Percentiles rank a stretch among this genome's conserved stretches.
Evolutionary conservation across 1,140 invertebrate genomes (phyloP).

Genomic region (Drosophila kikkawai): DNA sequence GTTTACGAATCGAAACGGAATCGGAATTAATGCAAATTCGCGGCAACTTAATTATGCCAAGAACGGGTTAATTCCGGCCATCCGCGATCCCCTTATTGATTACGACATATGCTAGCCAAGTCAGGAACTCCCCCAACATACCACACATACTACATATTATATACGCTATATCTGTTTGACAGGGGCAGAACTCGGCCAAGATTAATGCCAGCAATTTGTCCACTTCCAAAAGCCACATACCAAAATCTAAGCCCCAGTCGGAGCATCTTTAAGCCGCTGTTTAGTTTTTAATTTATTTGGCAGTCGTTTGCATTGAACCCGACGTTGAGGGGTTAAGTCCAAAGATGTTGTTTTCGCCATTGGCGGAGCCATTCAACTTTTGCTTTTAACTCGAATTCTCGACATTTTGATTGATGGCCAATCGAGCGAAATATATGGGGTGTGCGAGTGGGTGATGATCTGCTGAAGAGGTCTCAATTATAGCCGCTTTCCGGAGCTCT

Average conservation of each 20-base stretch:
- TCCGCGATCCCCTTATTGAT: slow-evolving; percentile 31
- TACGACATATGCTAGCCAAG: slow-evolving; percentile 30
- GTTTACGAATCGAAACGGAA: slow-evolving; percentile 22
- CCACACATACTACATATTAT: not conserved
- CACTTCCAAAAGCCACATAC: slow-evolving; percentile 54
- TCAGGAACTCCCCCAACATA: slow-evolving; percentile 31
- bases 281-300: slow-evolving; percentile 46
- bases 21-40: slow-evolving; percentile 62
- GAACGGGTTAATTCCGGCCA: slow-evolving; percentile 61
- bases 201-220: slow-evolving; percentile 76
- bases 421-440: slow-evolving; percentile 35
- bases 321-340: slow-evolving; percentile 70
- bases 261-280: slow-evolving; percentile 33
- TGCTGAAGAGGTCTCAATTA: slow-evolving; percentile 70
- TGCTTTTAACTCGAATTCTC: slow-evolving; percentile 61
- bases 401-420: slow-evolving; percentile 53
- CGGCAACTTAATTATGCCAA: slow-evolving; percentile 62
- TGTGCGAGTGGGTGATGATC: slow-evolving; percentile 43
- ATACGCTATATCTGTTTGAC: slow-evolving; percentile 1
- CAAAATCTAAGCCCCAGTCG: slow-evolving; percentile 8
- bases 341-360: slow-evolving; percentile 48
- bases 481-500: slow-evolving; percentile 20
- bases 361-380: slow-evolving; percentile 61
- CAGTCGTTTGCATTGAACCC: slow-evolving; percentile 78
- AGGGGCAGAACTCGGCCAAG: slow-evolving; percentile 37